Conservation (phyloP, 2,888 invertebrate genomes). For the Chalcosyrphus nemorum region DNA sequence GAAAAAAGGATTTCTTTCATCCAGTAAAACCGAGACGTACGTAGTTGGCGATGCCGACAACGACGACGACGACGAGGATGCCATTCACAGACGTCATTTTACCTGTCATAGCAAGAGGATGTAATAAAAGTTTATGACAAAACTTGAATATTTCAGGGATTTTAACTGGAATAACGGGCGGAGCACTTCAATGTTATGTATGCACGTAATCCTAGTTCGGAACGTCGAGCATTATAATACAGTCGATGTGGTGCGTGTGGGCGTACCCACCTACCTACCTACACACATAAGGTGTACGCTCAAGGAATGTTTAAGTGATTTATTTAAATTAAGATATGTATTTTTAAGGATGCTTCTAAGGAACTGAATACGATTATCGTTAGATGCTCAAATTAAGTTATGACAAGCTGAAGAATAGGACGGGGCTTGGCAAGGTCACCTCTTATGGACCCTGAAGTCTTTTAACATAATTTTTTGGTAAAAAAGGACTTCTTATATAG, state of each 20-base stretch:
- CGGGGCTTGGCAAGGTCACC: no score
- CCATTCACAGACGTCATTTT: slow-evolving; percentile 23
- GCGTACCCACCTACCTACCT: no score
- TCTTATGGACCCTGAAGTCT: no score
- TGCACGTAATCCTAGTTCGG: slow-evolving; percentile 24
- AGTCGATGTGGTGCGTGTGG: neutral
- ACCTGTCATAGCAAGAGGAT: slow-evolving; percentile 30
- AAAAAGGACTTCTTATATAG: no score
- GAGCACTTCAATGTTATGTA: neutral
- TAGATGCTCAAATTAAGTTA: neutral
- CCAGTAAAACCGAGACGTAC: neutral
- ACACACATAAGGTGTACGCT: neutral
- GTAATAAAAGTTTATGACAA: slow-evolving; percentile 51
- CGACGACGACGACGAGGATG: neutral
- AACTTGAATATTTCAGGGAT: slow-evolving; percentile 42
- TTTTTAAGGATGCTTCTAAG: neutral
- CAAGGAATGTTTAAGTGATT: slow-evolving; percentile 31
- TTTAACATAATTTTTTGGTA: no score
- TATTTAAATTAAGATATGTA: slow-evolving; percentile 30
- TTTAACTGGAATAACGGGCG: neutral
- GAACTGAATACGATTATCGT: neutral
- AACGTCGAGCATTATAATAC: neutral
- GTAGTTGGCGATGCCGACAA: no score
- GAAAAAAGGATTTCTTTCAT: slow-evolving; percentile 40
- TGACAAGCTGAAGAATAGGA: no score